Base-by-base conservation (phyloP, 2,797 vertebrate species). In the Acestrorhynchus altus region DNA sequence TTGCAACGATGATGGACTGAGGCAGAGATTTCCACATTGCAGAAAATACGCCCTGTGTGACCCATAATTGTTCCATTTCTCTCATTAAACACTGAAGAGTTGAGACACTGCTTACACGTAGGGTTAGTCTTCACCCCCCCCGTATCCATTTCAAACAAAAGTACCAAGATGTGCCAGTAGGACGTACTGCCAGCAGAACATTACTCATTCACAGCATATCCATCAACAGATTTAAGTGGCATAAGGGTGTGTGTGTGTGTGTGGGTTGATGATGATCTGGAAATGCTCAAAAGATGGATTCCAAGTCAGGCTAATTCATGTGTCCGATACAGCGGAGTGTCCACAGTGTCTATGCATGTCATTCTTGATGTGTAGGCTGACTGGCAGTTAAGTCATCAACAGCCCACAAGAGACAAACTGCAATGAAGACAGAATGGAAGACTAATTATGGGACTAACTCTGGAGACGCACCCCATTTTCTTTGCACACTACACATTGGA, bases 11-110 rank as follows among this genome's bases (percentile, higher is more conserved):
- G 18, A 40, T 74, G 54, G 35, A 57, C n/a, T 7, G 56, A 76
- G 60, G 35, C 46, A 77, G 69, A 72, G 49, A 77, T 12, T 16
- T 71, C 67, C 57, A 63, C 42, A 31, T 51, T 20, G 69, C 15
- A 51, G 69, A 49, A 59, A 72, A 65, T 26, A 57, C 18, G 31
- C 12, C 66, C 42, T 20, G 67, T 8, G 40, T 64, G 67, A 64
- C n/a, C 39, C 39, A 12, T 40, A 13, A 18, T 56, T 35, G 47
- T 47, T 63, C 57, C 31, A 70, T 64, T 71, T 64, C 6, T 12
- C 18, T n/a, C 35, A 77, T 54, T 56, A 65, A 24, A 64, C 42
- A 56, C 67, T 64, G 24, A 35, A 65, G 47, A 54, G 42, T 31
- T 46, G 39, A 35, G 28, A 6, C 4, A 20, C 1, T 16, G 18